Percentiles rank a stretch among this genome's conserved stretches.
Evolutionary conservation across 2,888 invertebrate genomes (phyloP).

Genomic region (Pseudococcus jackbeardsleyi): DNA sequence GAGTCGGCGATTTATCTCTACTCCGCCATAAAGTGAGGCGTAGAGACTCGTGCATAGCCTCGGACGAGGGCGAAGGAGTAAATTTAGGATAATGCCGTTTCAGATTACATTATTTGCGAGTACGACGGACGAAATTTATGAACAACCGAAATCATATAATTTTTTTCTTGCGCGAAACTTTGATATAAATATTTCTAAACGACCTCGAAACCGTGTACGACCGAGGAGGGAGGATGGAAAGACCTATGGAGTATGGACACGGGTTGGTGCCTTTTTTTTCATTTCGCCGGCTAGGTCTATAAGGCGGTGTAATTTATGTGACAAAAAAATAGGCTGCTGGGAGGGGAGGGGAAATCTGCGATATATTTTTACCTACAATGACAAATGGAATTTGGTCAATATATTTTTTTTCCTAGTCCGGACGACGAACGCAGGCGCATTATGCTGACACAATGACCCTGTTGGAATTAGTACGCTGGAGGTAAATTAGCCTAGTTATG

Average conservation of each 20-base stretch:
- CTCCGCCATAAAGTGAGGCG: background rate
- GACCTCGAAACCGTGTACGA: slow-evolving; percentile 24
- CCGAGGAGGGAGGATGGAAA: background rate
- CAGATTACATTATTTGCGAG: slow-evolving; percentile 60
- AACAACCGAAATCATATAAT: slow-evolving; percentile 52
- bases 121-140: slow-evolving; percentile 52
- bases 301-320: slow-evolving; percentile 43
- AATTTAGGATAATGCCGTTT: slow-evolving; percentile 62
- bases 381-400: slow-evolving; percentile 52
- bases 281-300: background rate
- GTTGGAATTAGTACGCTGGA: too few species aligned
- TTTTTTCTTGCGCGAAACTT: slow-evolving; percentile 46
- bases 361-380: slow-evolving; percentile 51
- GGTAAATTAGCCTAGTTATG: too few species aligned
- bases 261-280: background rate
- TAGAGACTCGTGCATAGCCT: background rate
- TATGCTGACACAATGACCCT: slow-evolving; percentile 11
- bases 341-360: background rate
- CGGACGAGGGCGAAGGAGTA: background rate
- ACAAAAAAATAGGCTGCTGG: background rate
- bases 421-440: background rate
- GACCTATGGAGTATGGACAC: background rate
- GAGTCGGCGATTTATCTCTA: slow-evolving; percentile 59
- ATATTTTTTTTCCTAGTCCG: background rate
- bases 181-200: slow-evolving; percentile 46